A percentile compares a stretch with the other conserved stretches of the same genome.
phyloP scores from a whole-genome alignment of 2,888 invertebrate species.

The Venusia cambrica region DNA sequence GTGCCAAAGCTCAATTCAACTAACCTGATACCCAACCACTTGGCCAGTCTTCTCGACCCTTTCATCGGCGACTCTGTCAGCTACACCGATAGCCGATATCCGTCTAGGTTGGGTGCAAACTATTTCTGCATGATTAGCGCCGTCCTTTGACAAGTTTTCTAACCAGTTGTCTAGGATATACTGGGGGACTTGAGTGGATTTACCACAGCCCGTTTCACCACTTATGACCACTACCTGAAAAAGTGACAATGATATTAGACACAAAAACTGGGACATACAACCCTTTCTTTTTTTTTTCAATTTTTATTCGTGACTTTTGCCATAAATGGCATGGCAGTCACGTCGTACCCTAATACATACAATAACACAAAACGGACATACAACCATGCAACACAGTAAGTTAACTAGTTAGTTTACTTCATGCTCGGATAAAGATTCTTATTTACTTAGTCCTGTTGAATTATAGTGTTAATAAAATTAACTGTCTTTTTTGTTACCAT shows the following conservation, averaged over 20 bases:
- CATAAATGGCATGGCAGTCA: no score
- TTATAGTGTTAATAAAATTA: no score
- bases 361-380: no score
- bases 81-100: constrained; percentile 95
- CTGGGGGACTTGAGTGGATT: constrained; percentile 95
- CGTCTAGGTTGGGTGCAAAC: constrained; percentile 96
- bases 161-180: constrained; percentile 95
- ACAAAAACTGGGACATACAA: no score
- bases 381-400: no score
- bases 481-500: no score
- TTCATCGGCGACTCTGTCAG: constrained; percentile 94
- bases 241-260: constrained; percentile 4
- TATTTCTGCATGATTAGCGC: constrained; percentile 87
- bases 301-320: no score
- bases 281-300: no score
- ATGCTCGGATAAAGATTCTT: no score
- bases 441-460: no score
- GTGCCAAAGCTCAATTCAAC: constrained; percentile 4
- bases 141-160: constrained; percentile 73
- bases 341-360: no score
- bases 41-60: constrained; percentile 89
- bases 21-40: constrained; percentile 87
- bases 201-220: constrained; percentile 92
- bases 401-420: no score
- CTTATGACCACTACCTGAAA: constrained; percentile 85